Evolutionary conservation across 2,888 invertebrate species (phyloP), one percentile per base, ranked within the genome.

Genomic region (Hirtodrosophila trivittata): DNA sequence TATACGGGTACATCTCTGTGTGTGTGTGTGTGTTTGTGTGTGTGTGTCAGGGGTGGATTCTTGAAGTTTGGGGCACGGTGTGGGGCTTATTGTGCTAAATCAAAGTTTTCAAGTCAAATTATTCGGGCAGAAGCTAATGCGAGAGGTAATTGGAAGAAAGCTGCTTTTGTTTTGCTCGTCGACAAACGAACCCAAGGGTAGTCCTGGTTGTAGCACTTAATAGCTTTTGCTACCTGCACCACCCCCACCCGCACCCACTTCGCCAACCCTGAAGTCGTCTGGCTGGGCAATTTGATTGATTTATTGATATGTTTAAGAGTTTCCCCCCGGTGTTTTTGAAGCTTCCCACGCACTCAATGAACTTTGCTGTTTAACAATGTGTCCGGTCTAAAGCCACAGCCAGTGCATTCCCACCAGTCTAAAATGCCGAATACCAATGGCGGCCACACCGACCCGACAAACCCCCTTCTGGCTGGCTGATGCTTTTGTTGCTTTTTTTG

Each of bases 321-420:
- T 39, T 39, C 33, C 25, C 33, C 25, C 45, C 49, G 46, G 46
- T 52, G 38, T 47, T 43, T 38, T 71, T 63, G n/a, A 56, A 62
- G 57, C 87, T 80, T 80, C 85, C 87, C 87, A 80, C 87, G 80
- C 85, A 84, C 87, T 62, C 75, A 69, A 26, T 86, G 87, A 80
- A 80, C 80, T 80, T 78, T 81, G 54, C 52, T 65, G 76, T 64
- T 65, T 28, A 82, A 47, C 51, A 72, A 54, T 58, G 32, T 33
- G 49, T 5, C 5, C 25, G 25, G 56, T 1, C 28, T 1, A 50
- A 30, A 41, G 21, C 16, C 25, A 13, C 21, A 28, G 28, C 13
- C 16, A 51, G 38, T 57, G 49, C 62, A 66, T 85, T 86, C 80
- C 66, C 80, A 86, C 78, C 83, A 43, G 85, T 86, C 70, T 81